Evolutionary conservation across 2,888 invertebrate species (phyloP), one percentile per base, ranked within the genome.

Genomic region (Leptinotarsa tumamoca): DNA sequence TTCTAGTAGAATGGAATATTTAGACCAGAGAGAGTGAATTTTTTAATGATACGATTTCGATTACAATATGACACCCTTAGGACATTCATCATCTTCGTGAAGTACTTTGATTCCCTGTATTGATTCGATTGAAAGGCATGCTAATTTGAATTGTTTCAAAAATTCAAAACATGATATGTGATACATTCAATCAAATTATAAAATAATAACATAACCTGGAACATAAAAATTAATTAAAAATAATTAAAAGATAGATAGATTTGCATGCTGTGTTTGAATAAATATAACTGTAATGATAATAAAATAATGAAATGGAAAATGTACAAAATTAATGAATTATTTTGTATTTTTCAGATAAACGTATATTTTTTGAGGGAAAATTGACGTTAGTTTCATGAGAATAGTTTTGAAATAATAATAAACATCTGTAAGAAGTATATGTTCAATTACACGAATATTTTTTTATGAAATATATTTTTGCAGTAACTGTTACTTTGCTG

Each of bases 271-370:
- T 82, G 82, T 82, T 71, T 75, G 78, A 82, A 80, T 63, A 67
- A 82, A 81, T 71, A 70, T 81, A 81, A 82, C 61, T 49, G 18
- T 73, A 81, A 77, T 79, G 56, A 82, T 78, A 79, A 52, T 74
- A 70, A 77, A 76, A 66, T 54, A 80, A 80, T 67, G 10, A 49
- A 27, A 51, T 58, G 67, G 69, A 78, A 80, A 78, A 76, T 73
- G 70, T 72, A 75, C 74, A 74, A 75, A 33, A n/a, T 18, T 17
- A 14, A 4, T 15, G 33, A 54, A 68, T 50, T 15, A n/a, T 5
- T 52, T 43, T 43, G 1, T 10, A 10, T 10, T 43, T 43, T 43
- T 43, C 43, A 10, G 0, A 3, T 43, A 43, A 43, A 43, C 43
- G 10, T 10, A 43, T 13, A 43, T 10, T 43, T 43, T 43, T 1